Conservation (phyloP, 1,140 invertebrate species). For the Meteorus sp. region DNA sequence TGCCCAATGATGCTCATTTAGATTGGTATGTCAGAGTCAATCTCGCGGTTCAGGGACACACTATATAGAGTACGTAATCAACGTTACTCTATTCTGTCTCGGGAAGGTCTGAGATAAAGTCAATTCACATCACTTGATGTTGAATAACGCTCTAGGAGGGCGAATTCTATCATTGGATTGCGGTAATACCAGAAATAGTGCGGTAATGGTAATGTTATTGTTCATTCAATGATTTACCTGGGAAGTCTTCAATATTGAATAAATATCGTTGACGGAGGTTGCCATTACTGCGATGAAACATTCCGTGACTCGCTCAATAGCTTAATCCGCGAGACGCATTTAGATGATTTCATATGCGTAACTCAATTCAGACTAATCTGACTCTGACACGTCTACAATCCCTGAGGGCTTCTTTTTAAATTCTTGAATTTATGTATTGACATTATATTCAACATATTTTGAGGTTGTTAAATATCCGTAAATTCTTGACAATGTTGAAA, state of each 20-base stretch:
- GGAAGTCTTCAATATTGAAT: constrained; percentile 24
- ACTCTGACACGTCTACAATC: constrained; percentile 28
- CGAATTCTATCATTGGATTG: constrained; percentile 28
- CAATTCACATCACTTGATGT: too few relatives aligned
- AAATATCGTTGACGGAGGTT: constrained; percentile 29
- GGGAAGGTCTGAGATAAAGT: constrained; percentile 40
- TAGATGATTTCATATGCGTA: constrained; percentile 16
- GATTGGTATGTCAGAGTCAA: constrained; percentile 30
- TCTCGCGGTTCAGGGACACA: constrained; percentile 31
- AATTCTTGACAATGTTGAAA: too few relatives aligned
- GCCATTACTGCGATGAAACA: constrained; percentile 37
- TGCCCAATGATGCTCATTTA: constrained; percentile 27
- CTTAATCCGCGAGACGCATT: constrained; percentile 36
- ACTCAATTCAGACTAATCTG: constrained; percentile 45
- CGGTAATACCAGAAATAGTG: constrained; percentile 38
- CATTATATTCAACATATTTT: background rate
- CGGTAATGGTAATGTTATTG: too few relatives aligned
- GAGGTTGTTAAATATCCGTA: too few relatives aligned
- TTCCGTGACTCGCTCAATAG: constrained; percentile 39
- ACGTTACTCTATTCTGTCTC: constrained; percentile 20
- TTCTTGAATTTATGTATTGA: background rate
- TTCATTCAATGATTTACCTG: constrained; percentile 21
- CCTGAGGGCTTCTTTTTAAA: constrained; percentile 30
- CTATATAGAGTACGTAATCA: constrained; percentile 31
- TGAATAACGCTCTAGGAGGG: constrained; percentile 33